These are phyloP conservation scores for Pampus argenteus DNA, from an alignment of 2,797 vertebrate genomes.

Conservation along the genomic window DNA sequence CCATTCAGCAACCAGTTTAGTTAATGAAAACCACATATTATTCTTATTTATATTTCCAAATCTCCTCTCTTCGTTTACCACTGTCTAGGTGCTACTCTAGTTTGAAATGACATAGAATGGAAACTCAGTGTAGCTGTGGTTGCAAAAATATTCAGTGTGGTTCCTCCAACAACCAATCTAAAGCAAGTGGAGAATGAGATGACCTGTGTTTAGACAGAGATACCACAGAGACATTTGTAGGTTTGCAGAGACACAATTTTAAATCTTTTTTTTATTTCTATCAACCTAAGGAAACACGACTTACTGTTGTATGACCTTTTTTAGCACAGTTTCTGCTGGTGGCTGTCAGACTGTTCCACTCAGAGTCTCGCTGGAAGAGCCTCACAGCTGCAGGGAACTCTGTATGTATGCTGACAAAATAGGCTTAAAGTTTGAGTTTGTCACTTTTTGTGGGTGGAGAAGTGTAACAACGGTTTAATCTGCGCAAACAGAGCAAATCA, in stretches of 20 bases:
- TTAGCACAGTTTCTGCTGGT: constrained; percentile 9
- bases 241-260: constrained; percentile 10
- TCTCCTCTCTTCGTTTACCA: too few species aligned
- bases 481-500: constrained; percentile 49
- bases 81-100: neutral
- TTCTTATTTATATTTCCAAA: constrained; percentile 1
- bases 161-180: neutral
- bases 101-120: neutral
- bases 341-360: constrained; percentile 25
- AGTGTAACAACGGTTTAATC: constrained; percentile 54
- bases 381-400: constrained; percentile 29
- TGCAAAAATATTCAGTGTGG: neutral
- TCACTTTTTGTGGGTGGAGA: constrained; percentile 51
- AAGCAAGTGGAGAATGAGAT: neutral
- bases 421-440: constrained; percentile 39
- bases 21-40: neutral
- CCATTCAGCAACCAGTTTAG: neutral
- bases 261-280: constrained; percentile 20
- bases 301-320: constrained; percentile 24
- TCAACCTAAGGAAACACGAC: constrained; percentile 28
- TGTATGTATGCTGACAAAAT: neutral
- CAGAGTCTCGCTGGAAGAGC: constrained; percentile 3
- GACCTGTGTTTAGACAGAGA: neutral
- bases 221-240: constrained; percentile 7
- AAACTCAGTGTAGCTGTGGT: neutral